Evolutionary conservation across 2,888 invertebrate species (phyloP).

Genomic region (Drosophila paranaensis): DNA sequence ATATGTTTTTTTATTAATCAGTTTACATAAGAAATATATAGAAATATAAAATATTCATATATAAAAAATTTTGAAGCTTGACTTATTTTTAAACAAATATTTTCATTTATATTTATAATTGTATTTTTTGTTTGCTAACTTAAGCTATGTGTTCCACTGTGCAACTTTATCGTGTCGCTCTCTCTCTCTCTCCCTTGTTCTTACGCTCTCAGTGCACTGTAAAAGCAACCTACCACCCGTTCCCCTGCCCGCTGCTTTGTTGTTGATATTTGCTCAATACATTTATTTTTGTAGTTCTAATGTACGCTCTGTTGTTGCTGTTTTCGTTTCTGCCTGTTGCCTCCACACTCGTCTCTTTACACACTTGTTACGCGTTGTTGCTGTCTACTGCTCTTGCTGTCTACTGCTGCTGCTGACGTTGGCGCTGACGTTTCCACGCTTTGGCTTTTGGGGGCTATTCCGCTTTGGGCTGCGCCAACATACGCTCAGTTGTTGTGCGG

Average conservation of each 20-base stretch:
- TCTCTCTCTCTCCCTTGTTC: slow-evolving; percentile 13
- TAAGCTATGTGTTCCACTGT: slow-evolving; percentile 37
- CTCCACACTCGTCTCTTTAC: slow-evolving; percentile 38
- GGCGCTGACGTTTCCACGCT: slow-evolving; percentile 44
- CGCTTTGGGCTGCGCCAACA: slow-evolving; percentile 43
- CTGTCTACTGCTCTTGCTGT: slow-evolving; percentile 20
- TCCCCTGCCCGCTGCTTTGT: slow-evolving; percentile 9
- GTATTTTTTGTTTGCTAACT: slow-evolving; percentile 10
- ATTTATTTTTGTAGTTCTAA: slow-evolving; percentile 68
- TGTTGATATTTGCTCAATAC: slow-evolving; percentile 76
- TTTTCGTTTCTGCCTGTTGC: slow-evolving; percentile 18
- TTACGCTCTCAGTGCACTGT: slow-evolving; percentile 33
- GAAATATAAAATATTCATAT: neutral
- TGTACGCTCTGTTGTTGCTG: slow-evolving; percentile 21
- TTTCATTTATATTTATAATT: neutral
- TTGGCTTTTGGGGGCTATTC: slow-evolving; percentile 47
- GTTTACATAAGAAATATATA: neutral
- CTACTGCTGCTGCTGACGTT: slow-evolving; percentile 50
- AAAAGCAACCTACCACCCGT: slow-evolving; percentile 8
- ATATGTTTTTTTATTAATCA: neutral
- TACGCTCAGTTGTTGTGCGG: slow-evolving; percentile 82
- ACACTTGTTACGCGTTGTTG: slow-evolving; percentile 69
- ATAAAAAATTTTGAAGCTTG: neutral
- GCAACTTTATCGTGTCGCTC: slow-evolving; percentile 19
- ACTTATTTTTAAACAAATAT: neutral